Conservation (phyloP, 37 sponge, comb jelly and placozoan genomes). For the Lycopodina hypogea region DNA sequence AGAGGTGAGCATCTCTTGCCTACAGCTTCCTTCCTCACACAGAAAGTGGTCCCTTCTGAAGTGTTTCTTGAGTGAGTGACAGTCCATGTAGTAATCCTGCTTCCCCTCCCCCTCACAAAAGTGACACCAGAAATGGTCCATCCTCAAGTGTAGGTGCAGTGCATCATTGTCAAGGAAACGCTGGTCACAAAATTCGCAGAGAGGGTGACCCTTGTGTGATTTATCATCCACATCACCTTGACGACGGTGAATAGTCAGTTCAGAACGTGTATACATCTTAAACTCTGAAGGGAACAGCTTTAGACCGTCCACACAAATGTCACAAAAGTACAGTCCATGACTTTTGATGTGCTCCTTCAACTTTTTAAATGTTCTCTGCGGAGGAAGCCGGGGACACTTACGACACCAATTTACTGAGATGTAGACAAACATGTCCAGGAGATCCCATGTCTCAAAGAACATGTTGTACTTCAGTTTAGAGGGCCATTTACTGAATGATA, state of each 20-base stretch:
- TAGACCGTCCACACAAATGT: constrained; percentile 68
- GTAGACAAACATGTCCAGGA: constrained; percentile 9
- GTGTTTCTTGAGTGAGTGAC: constrained; percentile 52
- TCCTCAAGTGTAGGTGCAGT: constrained; percentile 74
- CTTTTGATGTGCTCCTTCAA: constrained; percentile 64
- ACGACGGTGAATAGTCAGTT: constrained; percentile 63
- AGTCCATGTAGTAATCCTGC: constrained; percentile 70
- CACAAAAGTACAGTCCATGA: constrained; percentile 71
- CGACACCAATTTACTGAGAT: constrained; percentile 21
- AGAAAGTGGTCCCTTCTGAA: constrained; percentile 79
- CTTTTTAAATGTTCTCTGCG: constrained; percentile 8
- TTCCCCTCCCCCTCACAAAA: constrained; percentile 82
- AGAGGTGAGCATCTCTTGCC: constrained; percentile 59
- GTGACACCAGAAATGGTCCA: constrained; percentile 90
- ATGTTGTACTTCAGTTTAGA: constrained; percentile 42
- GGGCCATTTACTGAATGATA: neutral
- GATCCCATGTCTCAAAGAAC: constrained; percentile 6
- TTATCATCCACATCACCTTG: constrained; percentile 70
- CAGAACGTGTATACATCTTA: constrained; percentile 61
- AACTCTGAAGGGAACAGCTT: constrained; percentile 80
- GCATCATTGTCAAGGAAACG: constrained; percentile 83
- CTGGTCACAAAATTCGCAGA: constrained; percentile 84
- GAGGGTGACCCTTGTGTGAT: constrained; percentile 83
- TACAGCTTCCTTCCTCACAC: constrained; percentile 79
- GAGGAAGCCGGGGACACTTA: constrained; percentile 25